These are phyloP conservation scores for Phyllopteryx taeniolatus DNA, from an alignment of 2,113 vertebrate genomes.

Conservation along the genomic window DNA sequence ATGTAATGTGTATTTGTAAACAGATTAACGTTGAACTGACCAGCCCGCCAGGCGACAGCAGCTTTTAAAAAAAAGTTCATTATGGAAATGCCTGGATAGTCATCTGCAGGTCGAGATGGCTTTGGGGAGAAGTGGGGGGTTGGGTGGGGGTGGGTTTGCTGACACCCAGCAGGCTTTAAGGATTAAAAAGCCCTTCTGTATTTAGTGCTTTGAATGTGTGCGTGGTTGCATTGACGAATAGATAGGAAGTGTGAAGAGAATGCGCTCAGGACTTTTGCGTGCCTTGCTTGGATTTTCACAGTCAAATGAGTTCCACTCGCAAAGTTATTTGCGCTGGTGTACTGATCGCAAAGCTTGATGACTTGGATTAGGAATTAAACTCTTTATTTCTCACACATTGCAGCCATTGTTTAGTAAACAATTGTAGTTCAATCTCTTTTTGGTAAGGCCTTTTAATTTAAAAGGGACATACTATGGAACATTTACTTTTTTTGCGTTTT, in stretches of 20 bases:
- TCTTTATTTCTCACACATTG: background rate
- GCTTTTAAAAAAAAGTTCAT: conserved; percentile 58
- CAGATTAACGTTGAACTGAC: conserved; percentile 53
- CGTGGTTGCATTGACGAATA: background rate
- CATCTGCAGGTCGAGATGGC: conserved; percentile 50
- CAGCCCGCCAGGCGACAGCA: conserved; percentile 39
- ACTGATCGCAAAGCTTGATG: conserved; percentile 1
- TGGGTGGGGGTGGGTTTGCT: background rate
- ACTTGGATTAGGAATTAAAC: background rate
- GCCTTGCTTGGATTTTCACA: conserved; percentile 12
- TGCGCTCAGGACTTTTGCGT: conserved; percentile 7
- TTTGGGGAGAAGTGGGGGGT: conserved; percentile 7
- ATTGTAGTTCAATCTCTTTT: background rate
- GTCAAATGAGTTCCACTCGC: conserved; percentile 5
- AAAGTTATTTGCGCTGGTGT: background rate
- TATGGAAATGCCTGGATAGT: conserved; percentile 46
- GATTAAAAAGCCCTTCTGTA: conserved; percentile 18
- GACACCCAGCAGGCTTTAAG: conserved; percentile 23
- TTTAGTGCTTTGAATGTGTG: conserved; percentile 13
- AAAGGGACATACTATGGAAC: no score
- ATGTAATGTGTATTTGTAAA: conserved; percentile 39
- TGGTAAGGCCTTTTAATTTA: background rate
- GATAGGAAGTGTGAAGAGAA: background rate
- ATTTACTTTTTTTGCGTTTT: no score
- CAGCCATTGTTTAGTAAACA: background rate